Evolutionary conservation across 2,888 invertebrate genomes (phyloP), one percentile per base, ranked within the genome.

Genomic region (Sisyra nigra): DNA sequence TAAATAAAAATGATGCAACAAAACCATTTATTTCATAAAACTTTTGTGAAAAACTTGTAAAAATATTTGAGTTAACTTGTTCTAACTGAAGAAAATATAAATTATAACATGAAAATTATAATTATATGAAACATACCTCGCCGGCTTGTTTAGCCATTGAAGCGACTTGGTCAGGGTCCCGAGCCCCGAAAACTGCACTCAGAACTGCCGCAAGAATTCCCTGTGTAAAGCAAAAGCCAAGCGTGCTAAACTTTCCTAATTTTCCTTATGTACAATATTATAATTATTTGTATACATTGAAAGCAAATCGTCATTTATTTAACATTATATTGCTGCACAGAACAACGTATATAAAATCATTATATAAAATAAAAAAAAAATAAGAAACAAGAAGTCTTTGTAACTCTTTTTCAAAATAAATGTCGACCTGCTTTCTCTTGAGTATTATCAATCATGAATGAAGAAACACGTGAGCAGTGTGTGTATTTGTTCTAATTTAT

Each of bases 71-170:
- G n/a, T n/a, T n/a, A n/a, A n/a, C n/a, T n/a, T 13, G 35, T 8
- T 15, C 9, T 4, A 34, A 34, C 7, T 10, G 14, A 13, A 9
- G 17, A 35, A 9, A 14, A 35, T 35, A 13, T 15, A 35, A 13
- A 11, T 9, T 9, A 35, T 13, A 32, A 32, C 13, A 32, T 7
- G 37, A 37, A 37, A 33, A 33, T 13, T 33, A 33, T 42, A 40
- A 13, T 15, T 41, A 14, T 11, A 17, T 40, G 9, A 40, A 64
- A 74, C 84, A 76, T 81, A 89, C 89, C 87, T 89, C 87, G 68
- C 87, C 84, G 67, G 89, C 87, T 69, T 89, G 88, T 72, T 86
- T 88, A 70, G 88, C 89, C 84, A 89, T 85, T 70, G 80, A 80
- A 71, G 86, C 81, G 67, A 87, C 84, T 71, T 87, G 87, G 67